Percentiles rank a stretch among this genome's conserved stretches.
Conservation (phyloP, 2,797 vertebrate genomes). For the Euphonia xanthogaster region DNA sequence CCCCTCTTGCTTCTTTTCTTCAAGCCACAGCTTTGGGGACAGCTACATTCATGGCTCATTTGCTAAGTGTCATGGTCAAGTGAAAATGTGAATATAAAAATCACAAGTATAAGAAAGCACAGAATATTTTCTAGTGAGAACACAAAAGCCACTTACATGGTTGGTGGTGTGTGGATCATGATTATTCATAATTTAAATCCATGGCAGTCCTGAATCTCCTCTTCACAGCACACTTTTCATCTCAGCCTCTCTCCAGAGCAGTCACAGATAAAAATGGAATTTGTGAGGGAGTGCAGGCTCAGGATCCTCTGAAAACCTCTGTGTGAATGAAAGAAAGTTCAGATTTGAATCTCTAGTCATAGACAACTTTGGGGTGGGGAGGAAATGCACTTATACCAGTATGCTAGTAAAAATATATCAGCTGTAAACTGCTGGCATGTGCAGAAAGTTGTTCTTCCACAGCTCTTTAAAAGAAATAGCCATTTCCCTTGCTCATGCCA, state of each 20-base stretch:
- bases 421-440: neutral
- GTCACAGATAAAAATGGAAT: neutral
- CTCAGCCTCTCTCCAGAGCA: neutral
- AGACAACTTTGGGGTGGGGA: neutral
- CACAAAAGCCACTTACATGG: neutral
- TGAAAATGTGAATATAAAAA: neutral
- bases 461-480: neutral
- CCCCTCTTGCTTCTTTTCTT: neutral
- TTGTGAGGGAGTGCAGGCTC: neutral
- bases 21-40: neutral
- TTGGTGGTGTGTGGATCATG: neutral
- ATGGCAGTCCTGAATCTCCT: neutral
- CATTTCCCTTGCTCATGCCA: neutral
- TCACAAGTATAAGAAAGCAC: neutral
- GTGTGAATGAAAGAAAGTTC: neutral
- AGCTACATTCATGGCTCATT: neutral
- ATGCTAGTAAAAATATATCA: neutral
- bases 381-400: neutral
- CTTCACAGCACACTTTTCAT: neutral
- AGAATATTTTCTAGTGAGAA: neutral
- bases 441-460: neutral
- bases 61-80: neutral
- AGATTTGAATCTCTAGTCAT: neutral
- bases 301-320: neutral
- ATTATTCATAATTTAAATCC: neutral